Evolutionary conservation across 2,888 invertebrate genomes (phyloP).

Genomic region (Leucophenga maculata): DNA sequence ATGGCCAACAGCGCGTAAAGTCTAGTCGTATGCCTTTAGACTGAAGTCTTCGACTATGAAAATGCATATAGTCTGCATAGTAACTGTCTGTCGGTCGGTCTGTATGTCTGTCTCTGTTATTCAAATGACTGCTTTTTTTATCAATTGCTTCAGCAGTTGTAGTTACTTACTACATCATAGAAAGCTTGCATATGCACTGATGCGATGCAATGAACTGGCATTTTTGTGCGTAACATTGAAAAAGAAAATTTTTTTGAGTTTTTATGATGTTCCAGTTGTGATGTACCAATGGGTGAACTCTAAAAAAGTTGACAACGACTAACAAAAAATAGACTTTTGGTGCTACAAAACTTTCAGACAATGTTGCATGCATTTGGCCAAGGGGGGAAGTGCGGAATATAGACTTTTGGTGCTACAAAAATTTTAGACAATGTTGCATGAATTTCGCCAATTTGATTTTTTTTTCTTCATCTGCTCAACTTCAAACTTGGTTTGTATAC

Average conservation of each 20-base stretch:
- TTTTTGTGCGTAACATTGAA: neutral
- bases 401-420: no score
- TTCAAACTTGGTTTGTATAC: no score
- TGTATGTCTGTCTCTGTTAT: neutral
- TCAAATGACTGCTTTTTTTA: neutral
- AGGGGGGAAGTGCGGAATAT: no score
- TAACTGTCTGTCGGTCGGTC: neutral
- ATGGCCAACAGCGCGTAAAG: neutral
- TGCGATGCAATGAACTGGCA: neutral
- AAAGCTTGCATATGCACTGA: constrained; percentile 7
- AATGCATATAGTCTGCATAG: neutral
- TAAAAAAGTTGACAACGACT: no score
- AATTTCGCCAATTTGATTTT: no score
- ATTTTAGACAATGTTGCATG: no score
- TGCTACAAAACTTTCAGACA: no score
- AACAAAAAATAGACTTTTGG: no score
- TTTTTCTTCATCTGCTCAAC: no score
- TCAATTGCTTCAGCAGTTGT: neutral
- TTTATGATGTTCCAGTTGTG: neutral
- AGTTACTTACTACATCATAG: neutral
- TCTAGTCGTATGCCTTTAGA: neutral
- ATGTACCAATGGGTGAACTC: neutral
- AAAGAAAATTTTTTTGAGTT: neutral
- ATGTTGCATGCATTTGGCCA: no score
- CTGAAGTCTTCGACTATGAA: neutral